Evolutionary conservation across 2,113 vertebrate species (phyloP).

Genomic region (Rhinolophus ferrumequinum): DNA sequence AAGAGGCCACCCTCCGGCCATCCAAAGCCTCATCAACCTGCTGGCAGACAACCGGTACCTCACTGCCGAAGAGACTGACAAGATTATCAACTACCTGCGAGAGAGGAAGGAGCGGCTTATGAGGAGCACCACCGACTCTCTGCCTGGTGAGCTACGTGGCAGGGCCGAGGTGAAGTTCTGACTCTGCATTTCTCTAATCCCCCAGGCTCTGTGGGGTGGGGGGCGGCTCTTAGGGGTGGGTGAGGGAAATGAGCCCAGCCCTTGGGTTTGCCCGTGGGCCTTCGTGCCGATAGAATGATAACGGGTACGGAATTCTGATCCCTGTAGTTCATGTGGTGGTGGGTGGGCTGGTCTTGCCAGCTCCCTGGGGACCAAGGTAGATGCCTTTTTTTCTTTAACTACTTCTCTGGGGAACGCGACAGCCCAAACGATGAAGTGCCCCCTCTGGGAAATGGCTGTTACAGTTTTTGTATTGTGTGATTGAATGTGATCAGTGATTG

Average conservation of each 20-base stretch:
- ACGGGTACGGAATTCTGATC: slow-evolving; percentile 7
- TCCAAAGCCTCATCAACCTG: slow-evolving; percentile 88
- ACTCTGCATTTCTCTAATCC: slow-evolving; percentile 77
- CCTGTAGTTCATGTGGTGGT: not conserved
- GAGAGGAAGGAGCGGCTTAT: slow-evolving; percentile 93
- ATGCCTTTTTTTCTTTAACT: not conserved
- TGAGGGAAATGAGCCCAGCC: not conserved
- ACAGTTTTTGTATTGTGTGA: slow-evolving; percentile 45
- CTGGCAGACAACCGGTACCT: slow-evolving; percentile 92
- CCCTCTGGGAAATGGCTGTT: slow-evolving; percentile 55
- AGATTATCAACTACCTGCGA: slow-evolving; percentile 93
- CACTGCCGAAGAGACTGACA: slow-evolving; percentile 93
- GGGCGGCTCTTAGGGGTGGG: slow-evolving; percentile 40
- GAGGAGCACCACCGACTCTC: slow-evolving; percentile 87
- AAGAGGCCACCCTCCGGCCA: slow-evolving; percentile 85
- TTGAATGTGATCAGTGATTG: slow-evolving; percentile 66
- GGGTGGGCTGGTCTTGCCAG: not conserved
- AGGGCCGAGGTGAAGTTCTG: slow-evolving; percentile 80
- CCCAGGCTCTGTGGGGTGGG: slow-evolving; percentile 58
- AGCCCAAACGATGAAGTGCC: not conserved
- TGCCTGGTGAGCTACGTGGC: slow-evolving; percentile 87
- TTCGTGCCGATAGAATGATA: not conserved
- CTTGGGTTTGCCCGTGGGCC: not conserved
- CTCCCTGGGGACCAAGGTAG: not conserved
- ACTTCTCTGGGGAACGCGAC: not conserved